These are phyloP conservation scores for Phengaris arion DNA, from an alignment of 2,888 invertebrate species.

Conservation along the genomic window DNA sequence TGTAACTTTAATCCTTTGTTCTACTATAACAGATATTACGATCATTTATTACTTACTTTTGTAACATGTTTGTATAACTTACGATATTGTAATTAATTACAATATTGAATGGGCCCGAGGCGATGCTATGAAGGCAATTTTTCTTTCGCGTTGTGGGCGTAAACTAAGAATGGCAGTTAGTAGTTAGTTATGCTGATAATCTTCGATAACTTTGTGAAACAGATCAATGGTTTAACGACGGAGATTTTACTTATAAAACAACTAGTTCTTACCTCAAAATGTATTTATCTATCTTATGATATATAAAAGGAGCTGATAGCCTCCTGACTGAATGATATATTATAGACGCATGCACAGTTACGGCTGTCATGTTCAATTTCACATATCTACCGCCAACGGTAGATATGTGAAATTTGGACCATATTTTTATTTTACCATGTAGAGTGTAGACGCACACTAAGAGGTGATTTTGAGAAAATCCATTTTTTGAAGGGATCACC, in stretches of 20 bases:
- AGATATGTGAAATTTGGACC: too few species aligned
- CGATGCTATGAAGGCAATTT: conserved; percentile 3
- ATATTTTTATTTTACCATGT: too few species aligned
- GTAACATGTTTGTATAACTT: conserved; percentile 3
- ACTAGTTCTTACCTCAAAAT: too few species aligned
- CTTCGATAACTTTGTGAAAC: neutral
- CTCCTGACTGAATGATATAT: too few species aligned
- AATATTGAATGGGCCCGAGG: conserved; percentile 3
- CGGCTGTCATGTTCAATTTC: too few species aligned
- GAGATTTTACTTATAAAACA: neutral
- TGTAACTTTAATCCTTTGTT: conserved; percentile 33
- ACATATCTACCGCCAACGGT: too few species aligned
- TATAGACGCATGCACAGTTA: too few species aligned
- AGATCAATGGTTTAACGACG: neutral
- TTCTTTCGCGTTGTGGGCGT: conserved; percentile 7
- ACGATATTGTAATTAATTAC: conserved; percentile 1
- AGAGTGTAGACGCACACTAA: too few species aligned
- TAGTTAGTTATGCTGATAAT: neutral
- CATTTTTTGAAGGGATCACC: too few species aligned
- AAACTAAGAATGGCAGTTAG: neutral
- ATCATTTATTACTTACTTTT: conserved; percentile 26
- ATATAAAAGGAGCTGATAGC: too few species aligned
- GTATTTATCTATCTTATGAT: too few species aligned
- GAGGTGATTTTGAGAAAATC: too few species aligned
- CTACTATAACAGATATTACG: neutral